Base-by-base conservation (phyloP, 2,888 invertebrate genomes). In the Agrotis segetum region DNA sequence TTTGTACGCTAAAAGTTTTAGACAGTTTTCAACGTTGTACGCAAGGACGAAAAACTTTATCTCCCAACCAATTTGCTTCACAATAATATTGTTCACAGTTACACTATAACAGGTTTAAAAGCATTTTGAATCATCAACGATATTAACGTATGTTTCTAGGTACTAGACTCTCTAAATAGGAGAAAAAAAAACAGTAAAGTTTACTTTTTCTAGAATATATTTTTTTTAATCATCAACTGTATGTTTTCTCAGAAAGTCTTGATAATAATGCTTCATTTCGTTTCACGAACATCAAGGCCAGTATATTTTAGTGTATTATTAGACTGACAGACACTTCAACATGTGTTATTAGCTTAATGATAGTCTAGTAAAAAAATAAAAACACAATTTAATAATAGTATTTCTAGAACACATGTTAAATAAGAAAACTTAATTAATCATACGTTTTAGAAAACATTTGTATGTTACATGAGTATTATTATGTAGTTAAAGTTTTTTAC, bases 391-490 rank as follows among this genome's bases (percentile, higher is more conserved):
- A 62, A 24, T 13, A 53, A 53, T 24, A 52, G 0, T 62, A 62
- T 19, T 24, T 47, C 0, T 47, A 29, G 40, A 24, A 47, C 73
- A 73, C 16, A 55, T 47, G 74, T 47, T 17, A 13, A 2, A 74
- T 16, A 11, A 17, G 6, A 16, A 16, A 24, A 61, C 49, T 29
- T 34, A 7, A 34, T 6, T 29, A 56, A 34, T 5, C 13, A 3
- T 17, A 9, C 34, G 56, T n/a, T 13, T 6, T 40, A 11, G 40
- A 40, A 40, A 40, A 40, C 34, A 34, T 34, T 9, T 34, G 34
- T 34, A 9, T 34, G 34, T 34, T 0, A 9, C 9, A 34, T 40
- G 40, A 40, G 11, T 40, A 7, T 34, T 34, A 34, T 34, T 40
- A 40, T 40, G 40, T 1, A 34, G 9, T 40, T 40, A 11, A 40